Base-by-base conservation (phyloP, 2,888 invertebrate species). In the Nymphalis polychloros region DNA sequence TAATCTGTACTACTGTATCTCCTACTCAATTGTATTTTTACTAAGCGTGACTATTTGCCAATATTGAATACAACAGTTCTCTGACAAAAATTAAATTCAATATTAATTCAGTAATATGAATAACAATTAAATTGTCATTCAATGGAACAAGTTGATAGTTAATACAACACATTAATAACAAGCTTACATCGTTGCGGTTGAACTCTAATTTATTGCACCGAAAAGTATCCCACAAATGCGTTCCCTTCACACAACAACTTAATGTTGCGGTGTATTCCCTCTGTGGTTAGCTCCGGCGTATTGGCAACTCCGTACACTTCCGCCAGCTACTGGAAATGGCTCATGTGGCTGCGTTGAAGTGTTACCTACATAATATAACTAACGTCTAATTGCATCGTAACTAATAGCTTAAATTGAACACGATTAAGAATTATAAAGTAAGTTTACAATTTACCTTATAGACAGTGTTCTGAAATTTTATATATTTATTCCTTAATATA, bases 201-300 rank as follows among this genome's bases (percentile, higher is more conserved):
- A 68, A 70, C 67, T 61, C 68, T 67, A 68, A 70, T 72, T 72
- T 72, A 70, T 72, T 50, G 70, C 59, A 62, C 64, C 63, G 62
- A 50, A 63, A 71, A 69, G 59, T 64, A 67, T 41, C 46, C 71
- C 67, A 59, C 71, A 55, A 77, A 76, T 74, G 77, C 73, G 77
- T 75, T 77, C 77, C 78, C 78, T 79, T 75, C 80, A 80, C 77
- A 76, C 72, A 72, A 74, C 75, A 76, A 72, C 70, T 76, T 75
- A 72, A 76, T 76, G 73, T 72, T 72, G 69, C 69, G 63, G 60
- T 72, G 69, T 74, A 63, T 70, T 77, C 57, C 41, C 66, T 35
- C 66, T 76, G 76, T 67, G 69, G 76, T 72, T 72, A 63, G 73
- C 76, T 74, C 67, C 70, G 47, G 61, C 53, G n/a, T 66, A 61